Base-by-base conservation (phyloP, 2,888 invertebrate genomes). In the Plutella xylostella region DNA sequence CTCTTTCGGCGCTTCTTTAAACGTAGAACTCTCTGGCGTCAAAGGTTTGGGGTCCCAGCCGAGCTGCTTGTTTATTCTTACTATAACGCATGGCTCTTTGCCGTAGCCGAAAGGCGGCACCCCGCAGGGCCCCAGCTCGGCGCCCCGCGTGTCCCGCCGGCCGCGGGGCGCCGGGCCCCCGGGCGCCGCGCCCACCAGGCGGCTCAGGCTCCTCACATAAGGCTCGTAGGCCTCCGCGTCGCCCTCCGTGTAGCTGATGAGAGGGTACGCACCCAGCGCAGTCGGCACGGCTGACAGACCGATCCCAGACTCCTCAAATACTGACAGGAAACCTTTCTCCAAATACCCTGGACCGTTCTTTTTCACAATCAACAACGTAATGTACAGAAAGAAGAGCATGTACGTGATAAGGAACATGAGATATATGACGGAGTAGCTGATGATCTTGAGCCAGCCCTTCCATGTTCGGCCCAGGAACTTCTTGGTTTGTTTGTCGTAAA, bases 201-300 rank as follows among this genome's bases (percentile, higher is more conserved):
- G 57, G 31, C 74, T 69, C n/a, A 82, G 55, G 12, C 67, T 64
- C 1, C 54, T 52, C 3, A 79, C 50, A 47, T 82, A 82, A 49
- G 71, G 76, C 14, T 61, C 48, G 42, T 72, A 75, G 14, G 65
- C 68, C 9, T 57, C 47, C 1, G 52, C 42, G 2, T 67, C 57
- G 3, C 60, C 61, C 19, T 58, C 58, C 43, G 60, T 66, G 43
- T 79, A 82, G 66, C 68, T 75, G 48, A 82, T 78, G 19, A 79
- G 43, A 3, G 79, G 72, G 11, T 55, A 53, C 42, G 30, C 62
- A 12, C 59, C 48, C 31, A 65, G 64, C 2, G 70, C 60, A 2
- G 70, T 61, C 0, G 82, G 82, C 1, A 66, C 65, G 0, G 72
- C 78, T 6, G 79, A 58, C 0, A 82, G 49, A 1, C 82, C 82